Percentiles rank a stretch among this genome's conserved stretches.
Conservation (phyloP, 1,140 invertebrate genomes). For the Magallana gigas region DNA sequence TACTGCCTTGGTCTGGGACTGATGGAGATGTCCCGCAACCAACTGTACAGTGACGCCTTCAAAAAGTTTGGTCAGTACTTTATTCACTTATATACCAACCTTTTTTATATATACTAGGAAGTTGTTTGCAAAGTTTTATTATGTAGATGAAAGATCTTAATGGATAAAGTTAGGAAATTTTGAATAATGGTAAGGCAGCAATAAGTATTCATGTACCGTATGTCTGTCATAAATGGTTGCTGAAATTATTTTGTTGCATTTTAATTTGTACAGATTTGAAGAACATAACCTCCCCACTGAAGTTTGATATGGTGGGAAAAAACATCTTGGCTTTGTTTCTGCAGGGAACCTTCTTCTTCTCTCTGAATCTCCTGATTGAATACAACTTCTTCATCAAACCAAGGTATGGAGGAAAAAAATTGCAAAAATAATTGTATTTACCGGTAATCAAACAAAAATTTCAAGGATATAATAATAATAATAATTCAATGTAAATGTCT, state of each 20-base stretch:
- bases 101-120: not conserved
- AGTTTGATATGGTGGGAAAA: conserved; percentile 82
- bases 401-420: conserved; percentile 64
- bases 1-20: conserved; percentile 86
- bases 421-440: not conserved
- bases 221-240: too few species aligned
- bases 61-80: conserved; percentile 54
- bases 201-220: too few species aligned
- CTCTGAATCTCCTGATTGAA: conserved; percentile 82
- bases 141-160: too few species aligned
- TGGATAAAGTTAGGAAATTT: too few species aligned
- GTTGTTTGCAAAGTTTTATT: too few species aligned
- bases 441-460: not conserved
- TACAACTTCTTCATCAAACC: conserved; percentile 80
- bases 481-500: not conserved
- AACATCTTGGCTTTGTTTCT: conserved; percentile 81
- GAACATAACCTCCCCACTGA: conserved; percentile 70
- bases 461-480: not conserved
- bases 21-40: conserved; percentile 82
- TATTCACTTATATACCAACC: too few species aligned
- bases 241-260: too few species aligned
- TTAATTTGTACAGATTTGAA: conserved; percentile 21
- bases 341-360: conserved; percentile 81
- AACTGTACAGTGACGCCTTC: conserved; percentile 76
- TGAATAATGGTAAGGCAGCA: too few species aligned